phyloP scores from a whole-genome alignment of 2,888 invertebrate genomes.

The Serripes groenlandicus region DNA sequence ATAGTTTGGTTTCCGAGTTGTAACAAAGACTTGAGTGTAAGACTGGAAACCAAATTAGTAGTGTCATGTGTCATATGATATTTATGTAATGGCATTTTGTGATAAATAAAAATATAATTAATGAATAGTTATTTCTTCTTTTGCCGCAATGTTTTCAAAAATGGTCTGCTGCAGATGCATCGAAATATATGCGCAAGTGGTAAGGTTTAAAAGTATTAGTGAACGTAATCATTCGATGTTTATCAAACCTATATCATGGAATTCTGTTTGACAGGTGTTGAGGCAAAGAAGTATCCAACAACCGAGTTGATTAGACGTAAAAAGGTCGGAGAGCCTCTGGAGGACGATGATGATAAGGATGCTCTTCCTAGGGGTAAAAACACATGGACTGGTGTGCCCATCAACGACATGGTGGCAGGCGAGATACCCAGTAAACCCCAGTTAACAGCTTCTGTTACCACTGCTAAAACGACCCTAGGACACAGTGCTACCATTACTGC shows the following conservation, averaged over 20 bases:
- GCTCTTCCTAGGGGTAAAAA: constrained; percentile 82
- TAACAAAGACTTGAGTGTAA: no score
- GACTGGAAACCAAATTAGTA: no score
- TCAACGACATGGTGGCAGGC: constrained; percentile 77
- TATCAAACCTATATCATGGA: no score
- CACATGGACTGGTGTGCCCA: constrained; percentile 83
- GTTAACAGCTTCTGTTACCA: constrained; percentile 82
- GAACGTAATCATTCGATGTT: no score
- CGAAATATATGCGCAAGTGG: no score
- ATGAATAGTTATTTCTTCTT: background rate
- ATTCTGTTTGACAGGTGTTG: no score
- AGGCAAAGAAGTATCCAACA: constrained; percentile 81
- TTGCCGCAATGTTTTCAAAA: background rate
- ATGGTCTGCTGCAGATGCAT: no score
- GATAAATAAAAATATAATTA: background rate
- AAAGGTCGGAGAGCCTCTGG: constrained; percentile 81
- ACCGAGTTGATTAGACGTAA: constrained; percentile 84
- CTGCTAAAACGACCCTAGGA: constrained; percentile 83
- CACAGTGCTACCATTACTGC: constrained; percentile 81
- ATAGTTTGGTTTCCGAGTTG: no score
- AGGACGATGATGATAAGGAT: constrained; percentile 81
- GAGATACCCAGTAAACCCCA: constrained; percentile 63
- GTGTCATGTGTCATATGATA: no score
- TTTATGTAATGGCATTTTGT: no score
- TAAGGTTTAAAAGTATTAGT: no score